Evolutionary conservation across 2,888 invertebrate species (phyloP).

Genomic region (Hemicrepidius hirtus): DNA sequence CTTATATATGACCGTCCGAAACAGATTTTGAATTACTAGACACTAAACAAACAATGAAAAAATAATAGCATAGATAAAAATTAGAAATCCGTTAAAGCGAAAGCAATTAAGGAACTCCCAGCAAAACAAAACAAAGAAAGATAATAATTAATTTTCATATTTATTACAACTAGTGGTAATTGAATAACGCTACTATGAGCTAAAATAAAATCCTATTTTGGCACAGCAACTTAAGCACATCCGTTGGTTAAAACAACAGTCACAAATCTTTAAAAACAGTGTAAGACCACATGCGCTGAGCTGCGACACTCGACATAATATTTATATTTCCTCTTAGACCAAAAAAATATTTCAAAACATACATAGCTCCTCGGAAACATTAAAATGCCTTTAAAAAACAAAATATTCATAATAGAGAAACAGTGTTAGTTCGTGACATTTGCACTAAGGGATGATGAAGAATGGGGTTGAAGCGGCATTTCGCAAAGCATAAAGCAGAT

Average conservation of each 20-base stretch:
- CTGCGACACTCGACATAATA: slow-evolving; percentile 52
- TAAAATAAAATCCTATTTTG: slow-evolving; percentile 34
- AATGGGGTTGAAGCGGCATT: slow-evolving; percentile 47
- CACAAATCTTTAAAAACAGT: slow-evolving; percentile 36
- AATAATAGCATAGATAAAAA: no score
- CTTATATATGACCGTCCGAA: no score
- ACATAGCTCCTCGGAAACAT: slow-evolving; percentile 52
- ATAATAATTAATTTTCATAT: no score
- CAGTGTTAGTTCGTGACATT: slow-evolving; percentile 53
- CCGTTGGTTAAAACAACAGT: slow-evolving; percentile 38
- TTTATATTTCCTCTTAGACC: slow-evolving; percentile 55
- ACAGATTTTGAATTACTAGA: no score
- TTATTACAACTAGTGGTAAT: no score
- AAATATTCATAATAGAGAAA: slow-evolving; percentile 49
- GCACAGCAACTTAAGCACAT: slow-evolving; percentile 36
- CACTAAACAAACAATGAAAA: no score
- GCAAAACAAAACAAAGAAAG: no score
- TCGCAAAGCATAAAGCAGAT: slow-evolving; percentile 49
- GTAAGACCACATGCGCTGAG: slow-evolving; percentile 51
- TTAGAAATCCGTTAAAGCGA: no score
- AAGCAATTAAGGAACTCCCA: no score
- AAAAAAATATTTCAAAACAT: slow-evolving; percentile 53
- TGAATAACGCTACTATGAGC: background rate
- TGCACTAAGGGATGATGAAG: slow-evolving; percentile 46
- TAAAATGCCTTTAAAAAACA: slow-evolving; percentile 56